Percentiles rank a stretch among this genome's conserved stretches.
Conservation (phyloP, 2,888 invertebrate genomes). For the Zygaena filipendulae region DNA sequence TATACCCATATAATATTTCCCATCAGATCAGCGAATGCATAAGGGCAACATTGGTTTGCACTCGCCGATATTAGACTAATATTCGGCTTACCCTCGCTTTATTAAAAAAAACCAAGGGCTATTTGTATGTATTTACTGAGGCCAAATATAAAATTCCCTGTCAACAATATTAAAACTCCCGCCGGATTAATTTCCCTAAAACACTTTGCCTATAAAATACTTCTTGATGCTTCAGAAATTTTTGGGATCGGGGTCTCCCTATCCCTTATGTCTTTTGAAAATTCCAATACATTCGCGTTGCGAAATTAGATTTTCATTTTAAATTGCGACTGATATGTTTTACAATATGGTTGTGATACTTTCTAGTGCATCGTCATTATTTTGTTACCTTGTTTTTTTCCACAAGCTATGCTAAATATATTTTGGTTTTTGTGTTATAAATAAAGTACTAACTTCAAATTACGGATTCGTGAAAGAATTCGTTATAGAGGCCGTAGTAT, state of each 20-base stretch:
- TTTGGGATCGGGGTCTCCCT: constrained; percentile 10
- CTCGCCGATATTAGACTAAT: constrained; percentile 63
- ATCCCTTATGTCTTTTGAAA: too few relatives aligned
- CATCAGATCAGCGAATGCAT: constrained; percentile 35
- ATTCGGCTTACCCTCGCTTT: constrained; percentile 60
- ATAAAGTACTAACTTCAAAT: too few relatives aligned
- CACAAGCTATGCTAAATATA: too few relatives aligned
- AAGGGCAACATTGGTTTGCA: constrained; percentile 64
- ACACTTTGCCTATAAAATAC: constrained; percentile 34
- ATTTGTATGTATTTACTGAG: constrained; percentile 63
- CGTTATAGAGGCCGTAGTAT: too few relatives aligned
- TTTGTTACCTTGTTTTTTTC: too few relatives aligned
- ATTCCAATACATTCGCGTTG: too few relatives aligned
- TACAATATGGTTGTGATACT: too few relatives aligned
- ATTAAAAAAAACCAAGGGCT: constrained; percentile 64
- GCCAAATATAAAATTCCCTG: constrained; percentile 37
- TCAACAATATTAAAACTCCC: constrained; percentile 45
- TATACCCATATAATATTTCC: constrained; percentile 27
- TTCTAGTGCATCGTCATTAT: too few relatives aligned
- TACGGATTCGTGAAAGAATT: too few relatives aligned
- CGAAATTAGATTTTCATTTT: too few relatives aligned
- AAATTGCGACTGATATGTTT: too few relatives aligned
- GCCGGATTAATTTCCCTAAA: constrained; percentile 57
- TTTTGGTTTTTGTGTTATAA: too few relatives aligned
- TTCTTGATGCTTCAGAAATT: constrained; percentile 12